phyloP scores from a whole-genome alignment of 2,797 vertebrate genomes.

The Heliangelus exortis region DNA sequence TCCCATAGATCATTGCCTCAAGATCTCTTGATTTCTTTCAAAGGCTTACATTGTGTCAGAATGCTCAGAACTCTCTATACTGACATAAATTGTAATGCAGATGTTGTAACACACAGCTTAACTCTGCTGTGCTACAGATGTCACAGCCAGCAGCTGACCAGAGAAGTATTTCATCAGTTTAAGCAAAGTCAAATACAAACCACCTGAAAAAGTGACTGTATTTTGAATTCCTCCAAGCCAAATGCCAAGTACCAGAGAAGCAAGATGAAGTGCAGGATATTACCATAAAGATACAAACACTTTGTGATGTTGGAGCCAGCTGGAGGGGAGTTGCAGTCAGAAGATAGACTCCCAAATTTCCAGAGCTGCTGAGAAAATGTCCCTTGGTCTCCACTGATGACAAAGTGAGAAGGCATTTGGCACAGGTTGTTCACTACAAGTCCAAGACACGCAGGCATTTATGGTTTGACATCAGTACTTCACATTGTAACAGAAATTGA shows the following conservation, averaged over 20 bases:
- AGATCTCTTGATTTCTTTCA: background rate
- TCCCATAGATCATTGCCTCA: background rate
- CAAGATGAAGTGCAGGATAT: background rate
- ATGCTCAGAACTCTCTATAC: background rate
- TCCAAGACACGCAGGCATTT: fast-evolving
- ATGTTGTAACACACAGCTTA: fast-evolving
- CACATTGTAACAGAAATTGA: background rate
- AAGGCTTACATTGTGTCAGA: fast-evolving
- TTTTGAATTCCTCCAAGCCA: background rate
- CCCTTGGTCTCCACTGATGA: background rate
- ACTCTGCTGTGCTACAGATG: background rate
- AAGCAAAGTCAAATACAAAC: background rate
- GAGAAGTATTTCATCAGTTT: background rate
- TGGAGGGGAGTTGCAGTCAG: background rate
- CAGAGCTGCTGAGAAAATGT: background rate
- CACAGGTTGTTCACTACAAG: background rate
- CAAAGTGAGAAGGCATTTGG: background rate
- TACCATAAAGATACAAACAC: fast-evolving
- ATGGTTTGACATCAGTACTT: background rate
- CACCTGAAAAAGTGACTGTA: background rate
- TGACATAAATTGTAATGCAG: background rate
- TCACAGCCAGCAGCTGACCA: background rate
- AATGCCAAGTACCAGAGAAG: fast-evolving
- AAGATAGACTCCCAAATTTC: background rate
- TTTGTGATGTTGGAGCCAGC: background rate